Percentiles rank a stretch among this genome's conserved stretches.
Conservation (phyloP, 2,888 invertebrate genomes). For the Buathra laborator region DNA sequence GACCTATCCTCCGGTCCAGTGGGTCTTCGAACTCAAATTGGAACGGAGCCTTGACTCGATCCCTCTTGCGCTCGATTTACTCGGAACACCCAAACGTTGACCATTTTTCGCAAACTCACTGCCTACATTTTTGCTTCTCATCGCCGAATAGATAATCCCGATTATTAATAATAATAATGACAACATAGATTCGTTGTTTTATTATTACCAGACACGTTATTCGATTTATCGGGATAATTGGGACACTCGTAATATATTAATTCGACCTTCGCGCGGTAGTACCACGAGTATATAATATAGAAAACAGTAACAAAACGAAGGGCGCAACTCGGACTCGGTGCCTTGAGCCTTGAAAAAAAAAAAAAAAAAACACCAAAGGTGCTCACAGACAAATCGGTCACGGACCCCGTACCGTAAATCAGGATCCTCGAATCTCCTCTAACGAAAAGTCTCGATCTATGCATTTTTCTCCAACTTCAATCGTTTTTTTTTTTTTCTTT, state of each 20-base stretch:
- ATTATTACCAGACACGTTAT: background rate
- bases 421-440: slow-evolving; percentile 40
- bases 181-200: background rate
- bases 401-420: slow-evolving; percentile 66
- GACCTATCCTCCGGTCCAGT: slow-evolving; percentile 75
- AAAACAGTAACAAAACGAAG: slow-evolving; percentile 43
- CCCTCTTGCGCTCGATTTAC: slow-evolving; percentile 64
- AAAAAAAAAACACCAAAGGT: background rate
- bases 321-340: slow-evolving; percentile 35
- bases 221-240: background rate
- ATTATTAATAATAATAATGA: background rate
- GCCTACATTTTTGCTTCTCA: background rate
- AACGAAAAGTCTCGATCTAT: slow-evolving; percentile 48
- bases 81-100: background rate
- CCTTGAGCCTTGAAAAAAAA: slow-evolving; percentile 51
- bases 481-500: slow-evolving; percentile 10
- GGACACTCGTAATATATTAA: background rate
- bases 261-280: background rate
- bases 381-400: slow-evolving; percentile 67
- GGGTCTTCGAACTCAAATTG: slow-evolving; percentile 82
- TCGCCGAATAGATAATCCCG: background rate
- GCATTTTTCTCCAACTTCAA: background rate
- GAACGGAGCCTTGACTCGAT: slow-evolving; percentile 81
- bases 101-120: background rate
- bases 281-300: background rate